A percentile compares a stretch with the other conserved stretches of the same genome.
Evolutionary conservation across 2,797 vertebrate species (phyloP).

Genomic region (Catostomus latipinnis): DNA sequence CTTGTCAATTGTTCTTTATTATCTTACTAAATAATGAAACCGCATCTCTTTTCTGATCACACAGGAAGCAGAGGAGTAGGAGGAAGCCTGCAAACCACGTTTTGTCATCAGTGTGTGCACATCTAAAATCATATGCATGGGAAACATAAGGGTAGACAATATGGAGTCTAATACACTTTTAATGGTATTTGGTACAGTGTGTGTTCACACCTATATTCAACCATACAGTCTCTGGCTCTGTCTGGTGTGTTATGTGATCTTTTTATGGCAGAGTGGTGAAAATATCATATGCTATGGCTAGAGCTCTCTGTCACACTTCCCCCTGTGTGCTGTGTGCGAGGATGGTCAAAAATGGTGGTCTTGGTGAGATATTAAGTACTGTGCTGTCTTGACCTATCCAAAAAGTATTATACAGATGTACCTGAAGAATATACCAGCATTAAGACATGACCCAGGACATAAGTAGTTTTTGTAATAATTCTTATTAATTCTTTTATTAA

Average conservation of each 20-base stretch:
- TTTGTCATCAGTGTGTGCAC: not conserved
- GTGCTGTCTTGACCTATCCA: no score
- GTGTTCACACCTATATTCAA: not conserved
- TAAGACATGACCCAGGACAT: no score
- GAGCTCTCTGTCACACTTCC: no score
- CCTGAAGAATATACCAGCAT: no score
- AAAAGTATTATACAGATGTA: no score
- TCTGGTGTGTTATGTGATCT: no score
- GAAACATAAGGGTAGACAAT: not conserved
- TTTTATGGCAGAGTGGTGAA: not conserved
- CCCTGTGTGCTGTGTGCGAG: no score
- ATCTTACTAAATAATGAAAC: conserved; percentile 22
- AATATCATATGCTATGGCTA: not conserved
- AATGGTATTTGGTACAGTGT: not conserved
- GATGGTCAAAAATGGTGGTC: no score
- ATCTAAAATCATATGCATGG: not conserved
- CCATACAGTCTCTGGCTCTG: not conserved
- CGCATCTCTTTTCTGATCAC: conserved; percentile 4
- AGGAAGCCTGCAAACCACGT: conserved; percentile 39
- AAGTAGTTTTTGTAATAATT: no score
- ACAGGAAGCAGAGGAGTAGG: conserved; percentile 32
- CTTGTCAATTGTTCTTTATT: conserved; percentile 25
- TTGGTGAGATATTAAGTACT: no score
- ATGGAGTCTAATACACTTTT: not conserved
- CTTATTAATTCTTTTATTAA: no score